Conservation (phyloP, 1,140 invertebrate genomes). For the Eubasilissa regina region DNA sequence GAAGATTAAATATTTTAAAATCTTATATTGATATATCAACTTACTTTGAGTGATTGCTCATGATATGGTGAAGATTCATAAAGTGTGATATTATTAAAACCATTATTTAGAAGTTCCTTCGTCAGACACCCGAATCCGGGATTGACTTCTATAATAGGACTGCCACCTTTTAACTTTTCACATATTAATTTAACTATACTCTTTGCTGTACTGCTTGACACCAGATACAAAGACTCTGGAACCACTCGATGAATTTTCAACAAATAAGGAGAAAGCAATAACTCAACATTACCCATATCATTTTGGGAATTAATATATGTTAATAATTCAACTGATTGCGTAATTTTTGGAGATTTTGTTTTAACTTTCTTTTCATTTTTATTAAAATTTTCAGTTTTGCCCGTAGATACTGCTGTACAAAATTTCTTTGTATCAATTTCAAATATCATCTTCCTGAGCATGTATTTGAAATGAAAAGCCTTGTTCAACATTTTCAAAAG, state of each 20-base stretch:
- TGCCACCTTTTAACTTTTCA: slow-evolving; percentile 62
- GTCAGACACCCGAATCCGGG: slow-evolving; percentile 72
- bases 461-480: background rate
- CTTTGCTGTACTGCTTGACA: slow-evolving; percentile 63
- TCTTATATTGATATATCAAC: background rate
- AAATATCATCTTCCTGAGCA: background rate
- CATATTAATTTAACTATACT: slow-evolving; percentile 64
- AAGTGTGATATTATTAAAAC: slow-evolving; percentile 58
- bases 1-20: no score
- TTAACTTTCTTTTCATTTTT: background rate
- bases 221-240: slow-evolving; percentile 40
- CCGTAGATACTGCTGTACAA: slow-evolving; percentile 7
- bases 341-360: background rate
- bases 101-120: slow-evolving; percentile 62
- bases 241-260: slow-evolving; percentile 33
- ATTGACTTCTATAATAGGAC: slow-evolving; percentile 72
- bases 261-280: slow-evolving; percentile 12
- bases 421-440: background rate
- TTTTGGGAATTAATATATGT: slow-evolving; percentile 29
- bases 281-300: background rate
- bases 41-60: slow-evolving; percentile 14
- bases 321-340: slow-evolving; percentile 21
- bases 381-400: background rate
- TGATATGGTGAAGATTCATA: slow-evolving; percentile 35
- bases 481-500: slow-evolving; percentile 5